phyloP scores from a whole-genome alignment of 1,140 invertebrate genomes.

The Phortica variegata region DNA sequence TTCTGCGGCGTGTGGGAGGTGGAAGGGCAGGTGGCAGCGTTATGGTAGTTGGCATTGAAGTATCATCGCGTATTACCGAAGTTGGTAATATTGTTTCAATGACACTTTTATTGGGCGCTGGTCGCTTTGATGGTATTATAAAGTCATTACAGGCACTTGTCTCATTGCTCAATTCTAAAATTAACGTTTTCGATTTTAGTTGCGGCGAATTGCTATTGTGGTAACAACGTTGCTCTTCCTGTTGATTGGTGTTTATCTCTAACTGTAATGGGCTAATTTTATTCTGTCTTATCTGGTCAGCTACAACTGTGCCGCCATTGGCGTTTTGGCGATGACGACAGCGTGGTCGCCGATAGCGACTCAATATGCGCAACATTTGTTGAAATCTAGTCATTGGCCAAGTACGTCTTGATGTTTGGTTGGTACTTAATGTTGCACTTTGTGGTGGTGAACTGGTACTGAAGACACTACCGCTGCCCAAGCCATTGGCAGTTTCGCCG shows the following conservation, averaged over 20 bases:
- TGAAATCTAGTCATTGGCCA: conserved; percentile 34
- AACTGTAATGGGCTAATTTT: conserved; percentile 51
- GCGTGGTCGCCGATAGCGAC: conserved; percentile 40
- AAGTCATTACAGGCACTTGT: conserved; percentile 46
- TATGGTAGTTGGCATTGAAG: conserved; percentile 36
- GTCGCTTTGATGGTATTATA: conserved; percentile 14
- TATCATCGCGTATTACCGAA: conserved; percentile 52
- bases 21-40: conserved; percentile 58
- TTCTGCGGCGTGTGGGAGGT: conserved; percentile 58
- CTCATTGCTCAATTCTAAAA: too few species aligned
- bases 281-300: conserved; percentile 40
- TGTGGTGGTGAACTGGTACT: conserved; percentile 16
- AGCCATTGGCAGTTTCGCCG: conserved; percentile 11
- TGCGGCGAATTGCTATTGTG: conserved; percentile 20
- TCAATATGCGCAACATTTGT: conserved; percentile 48
- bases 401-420: too few species aligned
- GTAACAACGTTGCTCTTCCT: conserved; percentile 24
- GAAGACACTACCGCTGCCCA: background rate
- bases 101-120: conserved; percentile 1
- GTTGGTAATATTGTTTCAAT: conserved; percentile 49
- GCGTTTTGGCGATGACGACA: conserved; percentile 26
- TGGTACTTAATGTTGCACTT: conserved; percentile 24
- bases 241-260: conserved; percentile 17
- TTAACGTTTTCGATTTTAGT: too few species aligned
- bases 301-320: background rate